Conservation (phyloP, 2,888 invertebrate genomes). For the Hirtodrosophila confusa region DNA sequence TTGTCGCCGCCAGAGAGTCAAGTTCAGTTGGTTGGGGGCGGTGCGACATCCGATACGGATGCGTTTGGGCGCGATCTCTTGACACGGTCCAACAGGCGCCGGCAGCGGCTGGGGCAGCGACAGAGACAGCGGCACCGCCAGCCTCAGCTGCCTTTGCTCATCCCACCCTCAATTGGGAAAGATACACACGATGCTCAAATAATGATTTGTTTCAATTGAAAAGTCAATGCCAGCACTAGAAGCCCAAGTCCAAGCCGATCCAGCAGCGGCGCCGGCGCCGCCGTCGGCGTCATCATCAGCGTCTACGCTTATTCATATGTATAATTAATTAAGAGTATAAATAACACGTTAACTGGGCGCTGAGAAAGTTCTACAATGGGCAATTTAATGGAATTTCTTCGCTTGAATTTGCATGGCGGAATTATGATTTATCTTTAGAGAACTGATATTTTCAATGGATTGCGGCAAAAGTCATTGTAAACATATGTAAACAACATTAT, state of each 20-base stretch:
- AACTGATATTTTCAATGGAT: too few relatives aligned
- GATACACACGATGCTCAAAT: conserved; percentile 67
- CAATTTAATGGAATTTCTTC: conserved; percentile 28
- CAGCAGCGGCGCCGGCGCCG: conserved; percentile 27
- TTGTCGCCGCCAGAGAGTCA: conserved; percentile 18
- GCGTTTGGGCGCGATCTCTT: conserved; percentile 68
- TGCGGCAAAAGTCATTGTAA: conserved; percentile 1
- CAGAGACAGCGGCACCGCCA: neutral
- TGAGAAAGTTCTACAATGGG: conserved; percentile 37
- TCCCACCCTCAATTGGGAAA: conserved; percentile 57
- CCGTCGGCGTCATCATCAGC: conserved; percentile 15
- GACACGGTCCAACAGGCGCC: conserved; percentile 60
- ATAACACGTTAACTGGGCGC: conserved; percentile 40
- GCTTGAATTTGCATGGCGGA: conserved; percentile 41
- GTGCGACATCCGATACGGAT: conserved; percentile 45
- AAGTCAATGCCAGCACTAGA: conserved; percentile 63
- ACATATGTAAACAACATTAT: too few relatives aligned
- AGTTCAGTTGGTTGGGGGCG: conserved; percentile 20
- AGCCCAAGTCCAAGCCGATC: conserved; percentile 25
- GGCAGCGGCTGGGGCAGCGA: too few relatives aligned
- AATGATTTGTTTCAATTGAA: conserved; percentile 79
- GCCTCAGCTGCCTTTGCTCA: conserved; percentile 20
- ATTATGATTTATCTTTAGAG: conserved; percentile 31
- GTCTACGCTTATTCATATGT: conserved; percentile 35
- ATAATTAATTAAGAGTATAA: conserved; percentile 47